Base-by-base conservation (phyloP, 2,888 invertebrate species). In the Drepanosiphum platanoidis region DNA sequence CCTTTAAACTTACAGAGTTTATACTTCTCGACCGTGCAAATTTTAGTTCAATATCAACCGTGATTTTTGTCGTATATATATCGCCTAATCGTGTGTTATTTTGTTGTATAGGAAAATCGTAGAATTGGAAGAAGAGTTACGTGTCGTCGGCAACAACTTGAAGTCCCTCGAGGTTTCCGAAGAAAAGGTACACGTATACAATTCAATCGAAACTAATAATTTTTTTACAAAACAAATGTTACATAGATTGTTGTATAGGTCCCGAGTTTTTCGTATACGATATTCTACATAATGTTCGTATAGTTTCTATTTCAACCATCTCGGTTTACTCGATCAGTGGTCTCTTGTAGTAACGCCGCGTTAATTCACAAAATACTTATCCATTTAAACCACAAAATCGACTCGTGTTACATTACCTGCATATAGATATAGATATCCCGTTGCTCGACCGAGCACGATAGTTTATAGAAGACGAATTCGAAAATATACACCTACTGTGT, bases 131-230 rank as follows among this genome's bases (percentile, higher is more conserved):
- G 99, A 99, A 91, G 99, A 99, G 92, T 94, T 99, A 91, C 97
- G 98, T 91, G 99, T 99, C 90, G 99, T 99, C 91, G 99, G 99
- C 91, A 99, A 99, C 95, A 99, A 99, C 94, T 93, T 99, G 93
- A 99, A 99, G 92, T 99, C 99, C 90, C 95, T 99, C 91, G 99
- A 99, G 93, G 98, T 99, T 90, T 97, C 97, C 90, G 98, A 99
- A 93, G 98, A 98, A 92, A 99, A 98, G 96, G 98, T 98, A 94
- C 70, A 86, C 27, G 79, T 86, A 78, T 80, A 86, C 46, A 61
- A 72, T 72, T 30, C 86, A 71, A 52, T 75, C 70, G 58, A 42
- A 75, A 46, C 30, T 36, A 18, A 18, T 22, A n/a, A n/a, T n/a
- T n/a, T 71, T 13, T 71, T 13, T 39, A 71, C 4, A 39, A 71